phyloP scores from a whole-genome alignment of 2,113 vertebrate species.

The Perognathus longimembris region DNA sequence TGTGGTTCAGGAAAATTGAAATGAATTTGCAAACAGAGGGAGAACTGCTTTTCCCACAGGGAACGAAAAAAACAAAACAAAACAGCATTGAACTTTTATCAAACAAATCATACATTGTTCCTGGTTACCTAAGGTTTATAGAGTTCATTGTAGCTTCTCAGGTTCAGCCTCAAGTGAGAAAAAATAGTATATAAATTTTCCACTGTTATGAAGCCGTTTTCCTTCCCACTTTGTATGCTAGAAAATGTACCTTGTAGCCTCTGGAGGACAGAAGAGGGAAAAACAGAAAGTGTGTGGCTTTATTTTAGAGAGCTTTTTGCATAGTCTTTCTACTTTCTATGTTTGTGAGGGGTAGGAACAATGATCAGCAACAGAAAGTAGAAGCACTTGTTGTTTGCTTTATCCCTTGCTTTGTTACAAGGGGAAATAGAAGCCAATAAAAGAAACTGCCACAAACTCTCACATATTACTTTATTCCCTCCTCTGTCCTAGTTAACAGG shows the following conservation, averaged over 20 bases:
- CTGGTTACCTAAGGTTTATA: not conserved
- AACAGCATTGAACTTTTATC: not conserved
- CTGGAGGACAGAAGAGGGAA: not conserved
- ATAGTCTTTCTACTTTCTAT: not conserved
- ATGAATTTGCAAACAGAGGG: not conserved
- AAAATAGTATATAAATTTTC: not conserved
- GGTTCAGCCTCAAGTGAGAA: not conserved
- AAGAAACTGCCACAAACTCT: not conserved
- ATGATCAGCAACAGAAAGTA: not conserved
- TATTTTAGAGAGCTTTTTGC: not conserved
- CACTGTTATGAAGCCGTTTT: not conserved
- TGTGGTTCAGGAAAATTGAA: not conserved
- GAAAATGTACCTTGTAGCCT: not conserved
- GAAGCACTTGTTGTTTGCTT: not conserved
- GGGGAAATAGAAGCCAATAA: not conserved
- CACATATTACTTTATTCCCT: fast-evolving
- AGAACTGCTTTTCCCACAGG: not conserved
- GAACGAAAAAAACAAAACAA: not conserved
- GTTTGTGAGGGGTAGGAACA: not conserved
- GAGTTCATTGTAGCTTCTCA: not conserved
- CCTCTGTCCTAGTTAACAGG: not conserved
- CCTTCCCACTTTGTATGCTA: not conserved
- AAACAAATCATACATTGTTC: not conserved
- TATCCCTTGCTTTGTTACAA: not conserved
- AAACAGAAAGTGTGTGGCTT: not conserved